Percentiles rank a stretch among this genome's conserved stretches.
These are phyloP conservation scores for Oscheius sp. DNA, from an alignment of 2,888 invertebrate genomes.

Conservation along the genomic window DNA sequence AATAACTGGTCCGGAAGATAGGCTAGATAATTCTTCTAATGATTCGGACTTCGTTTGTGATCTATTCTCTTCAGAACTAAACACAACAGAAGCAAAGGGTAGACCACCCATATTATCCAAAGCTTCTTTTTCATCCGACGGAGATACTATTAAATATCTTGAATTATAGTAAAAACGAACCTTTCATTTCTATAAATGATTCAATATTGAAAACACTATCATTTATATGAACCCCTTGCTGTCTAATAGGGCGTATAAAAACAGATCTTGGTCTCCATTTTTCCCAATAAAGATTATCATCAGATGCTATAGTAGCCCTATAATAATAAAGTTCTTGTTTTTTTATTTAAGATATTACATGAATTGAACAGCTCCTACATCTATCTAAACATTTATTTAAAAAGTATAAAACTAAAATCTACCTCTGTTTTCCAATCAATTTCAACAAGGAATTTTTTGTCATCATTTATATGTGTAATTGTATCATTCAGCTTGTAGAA, in stretches of 20 bases:
- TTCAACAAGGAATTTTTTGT: constrained; percentile 56
- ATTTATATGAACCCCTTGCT: not conserved
- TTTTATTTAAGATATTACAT: constrained; percentile 37
- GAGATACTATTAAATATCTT: not conserved
- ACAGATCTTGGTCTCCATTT: constrained; percentile 50
- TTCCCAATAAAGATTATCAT: constrained; percentile 59
- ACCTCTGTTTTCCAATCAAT: constrained; percentile 47
- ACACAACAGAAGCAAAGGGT: constrained; percentile 7
- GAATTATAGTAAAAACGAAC: not conserved
- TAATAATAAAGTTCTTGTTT: constrained; percentile 5
- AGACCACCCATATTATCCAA: constrained; percentile 20
- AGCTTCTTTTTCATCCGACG: constrained; percentile 12
- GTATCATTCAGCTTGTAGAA: constrained; percentile 45
- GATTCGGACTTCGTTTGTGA: not conserved
- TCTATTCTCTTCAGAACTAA: not conserved
- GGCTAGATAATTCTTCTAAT: not conserved
- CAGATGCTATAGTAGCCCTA: constrained; percentile 51
- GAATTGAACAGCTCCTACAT: constrained; percentile 59
- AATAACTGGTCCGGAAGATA: constrained; percentile 9
- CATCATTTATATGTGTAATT: constrained; percentile 52
- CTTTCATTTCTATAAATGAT: constrained; percentile 7
- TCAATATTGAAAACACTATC: constrained; percentile 14
- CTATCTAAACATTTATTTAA: constrained; percentile 47
- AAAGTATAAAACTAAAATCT: constrained; percentile 57
- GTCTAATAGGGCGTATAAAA: constrained; percentile 40